Conservation (phyloP, 2,113 vertebrate genomes). For the Erinaceus europaeus region DNA sequence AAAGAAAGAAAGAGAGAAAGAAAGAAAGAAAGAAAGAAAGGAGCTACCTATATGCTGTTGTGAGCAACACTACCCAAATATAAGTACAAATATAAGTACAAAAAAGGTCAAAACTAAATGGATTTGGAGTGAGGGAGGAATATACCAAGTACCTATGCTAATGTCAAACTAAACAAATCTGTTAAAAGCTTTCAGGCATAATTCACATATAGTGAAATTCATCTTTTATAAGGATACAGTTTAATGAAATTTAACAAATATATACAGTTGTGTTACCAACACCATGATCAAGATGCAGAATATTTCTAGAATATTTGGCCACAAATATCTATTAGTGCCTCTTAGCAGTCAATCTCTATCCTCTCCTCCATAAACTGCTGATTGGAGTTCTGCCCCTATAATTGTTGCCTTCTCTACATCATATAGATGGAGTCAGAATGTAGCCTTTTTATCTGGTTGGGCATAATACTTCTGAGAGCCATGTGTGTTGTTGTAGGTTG, state of each 20-base stretch:
- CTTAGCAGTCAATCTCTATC: neutral
- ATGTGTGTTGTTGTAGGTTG: neutral
- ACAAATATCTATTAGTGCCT: neutral
- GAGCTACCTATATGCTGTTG: too few relatives aligned
- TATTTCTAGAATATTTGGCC: neutral
- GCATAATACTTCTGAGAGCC: neutral
- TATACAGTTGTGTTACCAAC: neutral
- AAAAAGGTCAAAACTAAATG: conserved; percentile 7
- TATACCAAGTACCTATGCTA: neutral
- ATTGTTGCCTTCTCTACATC: neutral
- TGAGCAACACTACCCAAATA: neutral
- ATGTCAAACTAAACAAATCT: neutral
- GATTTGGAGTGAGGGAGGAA: neutral
- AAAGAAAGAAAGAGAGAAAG: too few relatives aligned
- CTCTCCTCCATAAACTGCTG: neutral
- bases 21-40: too few relatives aligned
- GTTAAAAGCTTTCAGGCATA: neutral
- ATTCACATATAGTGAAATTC: neutral
- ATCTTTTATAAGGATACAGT: neutral
- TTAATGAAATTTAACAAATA: neutral
- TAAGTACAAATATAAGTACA: too few relatives aligned
- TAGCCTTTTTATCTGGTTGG: neutral
- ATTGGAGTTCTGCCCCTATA: neutral
- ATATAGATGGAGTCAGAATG: neutral
- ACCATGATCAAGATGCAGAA: neutral